Percentiles rank a stretch among this genome's conserved stretches.
Evolutionary conservation across 2,113 vertebrate species (phyloP).

Genomic region (Tetrax tetrax): DNA sequence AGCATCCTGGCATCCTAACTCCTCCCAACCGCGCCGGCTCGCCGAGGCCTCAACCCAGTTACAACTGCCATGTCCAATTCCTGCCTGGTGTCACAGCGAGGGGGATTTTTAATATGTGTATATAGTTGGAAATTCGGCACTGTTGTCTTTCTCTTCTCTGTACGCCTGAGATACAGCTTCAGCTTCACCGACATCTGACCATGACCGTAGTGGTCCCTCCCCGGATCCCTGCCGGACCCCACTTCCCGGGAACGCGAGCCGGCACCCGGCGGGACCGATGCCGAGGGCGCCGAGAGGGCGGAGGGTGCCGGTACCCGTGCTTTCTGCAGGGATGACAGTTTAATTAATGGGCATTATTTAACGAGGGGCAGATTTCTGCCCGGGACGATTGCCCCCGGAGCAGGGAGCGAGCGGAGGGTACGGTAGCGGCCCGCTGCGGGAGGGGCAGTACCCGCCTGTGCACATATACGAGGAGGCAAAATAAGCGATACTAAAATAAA

Average conservation of each 20-base stretch:
- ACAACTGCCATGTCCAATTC: constrained; percentile 78
- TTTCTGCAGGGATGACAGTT: constrained; percentile 30
- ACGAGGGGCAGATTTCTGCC: constrained; percentile 66
- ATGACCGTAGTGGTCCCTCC: constrained; percentile 27
- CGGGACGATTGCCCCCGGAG: constrained; percentile 25
- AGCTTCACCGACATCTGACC: constrained; percentile 63
- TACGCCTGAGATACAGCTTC: constrained; percentile 72
- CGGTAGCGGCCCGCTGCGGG: neutral
- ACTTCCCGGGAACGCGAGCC: neutral
- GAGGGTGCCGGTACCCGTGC: neutral
- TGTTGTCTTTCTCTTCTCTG: constrained; percentile 76
- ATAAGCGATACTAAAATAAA: constrained; percentile 62
- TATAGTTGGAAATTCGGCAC: constrained; percentile 74
- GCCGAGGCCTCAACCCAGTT: constrained; percentile 63
- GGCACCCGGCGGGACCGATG: neutral
- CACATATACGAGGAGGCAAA: neutral
- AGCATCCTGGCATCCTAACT: constrained; percentile 92
- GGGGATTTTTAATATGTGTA: constrained; percentile 72
- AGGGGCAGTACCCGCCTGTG: neutral
- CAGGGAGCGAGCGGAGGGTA: constrained; percentile 48
- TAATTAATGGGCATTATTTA: constrained; percentile 86
- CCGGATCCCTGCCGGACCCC: neutral
- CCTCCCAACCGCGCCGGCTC: neutral
- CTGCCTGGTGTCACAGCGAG: constrained; percentile 65
- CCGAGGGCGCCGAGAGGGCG: neutral